Conservation (phyloP, 2,888 invertebrate species). For the Tetragnatha montana region DNA sequence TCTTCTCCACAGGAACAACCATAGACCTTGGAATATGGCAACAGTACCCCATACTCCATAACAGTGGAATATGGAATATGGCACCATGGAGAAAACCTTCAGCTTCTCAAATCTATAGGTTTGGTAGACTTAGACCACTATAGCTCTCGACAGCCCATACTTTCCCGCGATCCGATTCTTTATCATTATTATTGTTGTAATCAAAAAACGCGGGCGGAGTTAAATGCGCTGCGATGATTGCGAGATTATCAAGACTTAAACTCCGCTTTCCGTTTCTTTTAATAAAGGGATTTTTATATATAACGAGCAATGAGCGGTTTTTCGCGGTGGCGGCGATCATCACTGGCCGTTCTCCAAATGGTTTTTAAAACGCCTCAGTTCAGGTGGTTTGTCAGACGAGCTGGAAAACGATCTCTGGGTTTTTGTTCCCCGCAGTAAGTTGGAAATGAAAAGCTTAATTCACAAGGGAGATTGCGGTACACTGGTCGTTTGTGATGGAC, state of each 20-base stretch:
- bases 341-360: conserved; percentile 63
- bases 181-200: conserved; percentile 58
- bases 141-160: not conserved
- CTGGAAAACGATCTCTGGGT: conserved; percentile 41
- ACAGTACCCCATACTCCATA: no score
- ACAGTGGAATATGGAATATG: no score
- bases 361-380: conserved; percentile 65
- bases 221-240: conserved; percentile 62
- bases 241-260: conserved; percentile 54
- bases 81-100: no score
- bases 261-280: not conserved
- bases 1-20: no score
- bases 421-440: conserved; percentile 33
- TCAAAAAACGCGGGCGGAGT: conserved; percentile 44
- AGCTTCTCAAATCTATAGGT: no score
- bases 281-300: not conserved
- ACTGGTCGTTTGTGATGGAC: no score
- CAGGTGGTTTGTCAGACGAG: not conserved
- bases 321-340: conserved; percentile 9
- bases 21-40: no score
- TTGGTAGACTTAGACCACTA: not conserved
- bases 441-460: no score
- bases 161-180: conserved; percentile 19
- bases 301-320: not conserved
- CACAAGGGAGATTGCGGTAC: no score